phyloP scores from a whole-genome alignment of 2,113 vertebrate species.

The Pelodiscus sinensis region DNA sequence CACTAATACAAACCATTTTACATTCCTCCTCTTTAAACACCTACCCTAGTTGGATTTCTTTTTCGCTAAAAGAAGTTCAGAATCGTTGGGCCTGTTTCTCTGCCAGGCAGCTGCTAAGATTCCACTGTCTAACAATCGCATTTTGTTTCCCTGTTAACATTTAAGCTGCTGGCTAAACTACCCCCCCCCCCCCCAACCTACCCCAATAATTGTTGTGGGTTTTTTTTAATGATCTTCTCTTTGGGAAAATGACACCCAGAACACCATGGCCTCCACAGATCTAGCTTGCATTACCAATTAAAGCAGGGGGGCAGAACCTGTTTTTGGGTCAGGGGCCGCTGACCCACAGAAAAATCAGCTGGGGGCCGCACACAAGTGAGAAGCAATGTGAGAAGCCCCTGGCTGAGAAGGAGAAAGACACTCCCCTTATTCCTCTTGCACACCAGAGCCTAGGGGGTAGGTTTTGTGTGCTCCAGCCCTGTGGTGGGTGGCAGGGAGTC shows the following conservation, averaged over 20 bases:
- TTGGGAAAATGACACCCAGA: slow-evolving; percentile 35
- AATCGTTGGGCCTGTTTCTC: background rate
- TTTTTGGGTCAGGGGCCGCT: no score
- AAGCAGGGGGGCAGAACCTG: background rate
- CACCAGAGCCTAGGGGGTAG: no score
- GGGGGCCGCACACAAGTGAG: no score
- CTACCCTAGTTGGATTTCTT: background rate
- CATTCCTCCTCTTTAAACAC: background rate
- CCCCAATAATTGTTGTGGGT: background rate
- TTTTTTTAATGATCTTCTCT: slow-evolving; percentile 51
- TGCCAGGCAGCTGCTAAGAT: background rate
- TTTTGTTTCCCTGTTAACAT: background rate
- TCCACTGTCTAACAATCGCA: background rate
- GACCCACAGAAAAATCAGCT: no score
- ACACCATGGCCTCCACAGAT: slow-evolving; percentile 32
- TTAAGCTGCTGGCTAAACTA: slow-evolving; percentile 12
- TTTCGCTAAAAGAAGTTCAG: background rate
- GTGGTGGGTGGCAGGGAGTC: no score
- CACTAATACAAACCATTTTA: background rate
- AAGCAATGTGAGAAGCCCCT: no score
- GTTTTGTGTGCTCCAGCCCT: no score
- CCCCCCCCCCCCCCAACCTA: background rate
- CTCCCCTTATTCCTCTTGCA: no score
- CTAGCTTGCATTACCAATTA: slow-evolving; percentile 45
- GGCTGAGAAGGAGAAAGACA: no score